Base-by-base conservation (phyloP, 1,140 invertebrate genomes). In the Apocrypta bakeri region DNA sequence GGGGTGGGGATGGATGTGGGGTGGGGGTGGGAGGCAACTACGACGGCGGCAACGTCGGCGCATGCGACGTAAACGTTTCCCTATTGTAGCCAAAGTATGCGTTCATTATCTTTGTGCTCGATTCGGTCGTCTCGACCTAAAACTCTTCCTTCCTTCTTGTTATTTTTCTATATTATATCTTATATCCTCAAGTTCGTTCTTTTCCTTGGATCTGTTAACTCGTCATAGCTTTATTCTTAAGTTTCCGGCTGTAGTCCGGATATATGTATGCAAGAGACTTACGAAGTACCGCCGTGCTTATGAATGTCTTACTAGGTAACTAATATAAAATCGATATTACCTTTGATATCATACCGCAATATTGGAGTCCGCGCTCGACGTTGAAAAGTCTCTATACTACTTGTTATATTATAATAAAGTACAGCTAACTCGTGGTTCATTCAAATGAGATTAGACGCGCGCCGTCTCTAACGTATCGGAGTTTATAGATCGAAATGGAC, bases 51-150 rank as follows among this genome's bases (percentile, higher is more conserved):
- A 21, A 56, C 48, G 48, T 56, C 48, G 48, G 48, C 74, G 29
- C 29, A 33, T 48, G 31, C 71, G n/a, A 66, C 27, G 29, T 63
- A 71, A 81, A 85, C 75, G 77, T 82, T 81, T 74, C 31, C 66
- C 66, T 66, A 77, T 86, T 86, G 48, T 82, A 48, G 48, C 48
- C 56, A 69, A 84, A 81, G 72, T 80, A 48, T 40, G 37, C 29
- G 76, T 42, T 77, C 37, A 74, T 80, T 83, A 76, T 84, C 56
- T 78, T 61, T 68, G 69, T 21, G 21, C 37, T 69, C 2, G n/a
- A 21, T 42, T 37, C 4, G 17, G 3, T 48, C 21, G 27, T 29
- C 64, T 69, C 64, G 40, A 69, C 64, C 76, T 66, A 37, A 42
- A 66, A 77, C 33, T 27, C 4, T 6, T 25, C 56, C n/a, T n/a